Evolutionary conservation across 2,113 vertebrate genomes (phyloP).

Genomic region (Apodemus sylvaticus): DNA sequence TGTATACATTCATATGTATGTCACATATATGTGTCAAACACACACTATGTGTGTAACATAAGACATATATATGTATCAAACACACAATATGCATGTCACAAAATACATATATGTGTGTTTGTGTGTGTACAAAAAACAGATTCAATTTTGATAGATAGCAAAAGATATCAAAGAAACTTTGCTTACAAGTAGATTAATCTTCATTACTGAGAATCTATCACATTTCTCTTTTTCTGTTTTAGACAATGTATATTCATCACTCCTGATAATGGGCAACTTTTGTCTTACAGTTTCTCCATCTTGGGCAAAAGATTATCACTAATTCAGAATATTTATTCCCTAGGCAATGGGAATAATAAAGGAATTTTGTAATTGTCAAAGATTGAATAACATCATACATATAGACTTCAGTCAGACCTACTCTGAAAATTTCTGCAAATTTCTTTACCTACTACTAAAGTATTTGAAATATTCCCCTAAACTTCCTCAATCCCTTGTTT

Average conservation of each 20-base stretch:
- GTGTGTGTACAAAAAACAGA: background rate
- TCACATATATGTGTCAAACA: background rate
- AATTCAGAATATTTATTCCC: background rate
- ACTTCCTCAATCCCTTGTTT: background rate
- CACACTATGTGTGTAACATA: too few species aligned
- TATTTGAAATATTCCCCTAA: background rate
- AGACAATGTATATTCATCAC: background rate
- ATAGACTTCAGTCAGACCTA: background rate
- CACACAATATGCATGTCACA: too few species aligned
- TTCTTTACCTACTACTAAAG: background rate
- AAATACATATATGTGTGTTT: background rate
- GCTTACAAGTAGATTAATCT: background rate
- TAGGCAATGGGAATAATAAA: background rate
- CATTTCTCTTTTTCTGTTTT: background rate
- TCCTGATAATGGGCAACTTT: background rate
- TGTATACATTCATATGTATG: background rate
- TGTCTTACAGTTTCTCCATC: conserved; percentile 12
- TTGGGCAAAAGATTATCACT: background rate
- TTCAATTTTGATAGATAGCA: conserved; percentile 18
- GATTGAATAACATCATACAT: background rate
- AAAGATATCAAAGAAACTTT: background rate
- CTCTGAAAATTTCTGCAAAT: background rate
- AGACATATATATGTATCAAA: background rate
- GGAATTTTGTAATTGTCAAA: background rate
- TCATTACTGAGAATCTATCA: background rate